phyloP scores from a whole-genome alignment of 1,140 invertebrate species.

The Carposina sasakii region DNA sequence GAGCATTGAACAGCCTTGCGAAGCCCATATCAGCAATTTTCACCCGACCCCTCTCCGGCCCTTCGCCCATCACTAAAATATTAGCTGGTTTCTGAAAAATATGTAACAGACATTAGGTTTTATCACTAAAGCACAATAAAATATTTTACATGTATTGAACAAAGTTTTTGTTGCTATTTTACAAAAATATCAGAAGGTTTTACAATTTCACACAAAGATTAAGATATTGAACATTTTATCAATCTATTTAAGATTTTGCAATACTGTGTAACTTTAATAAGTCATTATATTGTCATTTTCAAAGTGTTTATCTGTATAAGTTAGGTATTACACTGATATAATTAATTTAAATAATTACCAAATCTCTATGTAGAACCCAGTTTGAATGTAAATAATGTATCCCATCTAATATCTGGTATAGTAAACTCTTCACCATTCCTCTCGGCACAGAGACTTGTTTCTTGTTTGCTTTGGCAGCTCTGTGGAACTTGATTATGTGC shows the following conservation, averaged over 20 bases:
- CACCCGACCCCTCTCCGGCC: constrained; percentile 94
- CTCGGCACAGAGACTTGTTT: constrained; percentile 97
- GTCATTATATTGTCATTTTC: background rate
- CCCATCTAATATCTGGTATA: constrained; percentile 99
- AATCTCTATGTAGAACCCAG: constrained; percentile 99
- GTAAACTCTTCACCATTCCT: constrained; percentile 97
- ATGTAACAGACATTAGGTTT: background rate
- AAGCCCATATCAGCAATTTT: constrained; percentile 99
- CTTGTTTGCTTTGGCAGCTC: constrained; percentile 98
- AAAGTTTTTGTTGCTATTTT: no score
- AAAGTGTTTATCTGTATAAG: background rate
- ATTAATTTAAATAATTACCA: constrained; percentile 75
- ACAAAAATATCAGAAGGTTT: no score
- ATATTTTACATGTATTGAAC: background rate
- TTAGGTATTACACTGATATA: background rate
- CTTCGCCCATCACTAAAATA: constrained; percentile 99
- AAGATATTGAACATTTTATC: background rate
- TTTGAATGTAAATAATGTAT: constrained; percentile 99
- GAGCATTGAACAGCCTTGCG: constrained; percentile 98
- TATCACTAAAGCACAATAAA: background rate
- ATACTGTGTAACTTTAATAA: no score
- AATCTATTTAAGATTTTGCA: no score
- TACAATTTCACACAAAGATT: background rate
- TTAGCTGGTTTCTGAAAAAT: constrained; percentile 97
- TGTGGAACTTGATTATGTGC: constrained; percentile 99